Evolutionary conservation across 2,797 vertebrate genomes (phyloP).

Genomic region (Notolabrus celidotus): DNA sequence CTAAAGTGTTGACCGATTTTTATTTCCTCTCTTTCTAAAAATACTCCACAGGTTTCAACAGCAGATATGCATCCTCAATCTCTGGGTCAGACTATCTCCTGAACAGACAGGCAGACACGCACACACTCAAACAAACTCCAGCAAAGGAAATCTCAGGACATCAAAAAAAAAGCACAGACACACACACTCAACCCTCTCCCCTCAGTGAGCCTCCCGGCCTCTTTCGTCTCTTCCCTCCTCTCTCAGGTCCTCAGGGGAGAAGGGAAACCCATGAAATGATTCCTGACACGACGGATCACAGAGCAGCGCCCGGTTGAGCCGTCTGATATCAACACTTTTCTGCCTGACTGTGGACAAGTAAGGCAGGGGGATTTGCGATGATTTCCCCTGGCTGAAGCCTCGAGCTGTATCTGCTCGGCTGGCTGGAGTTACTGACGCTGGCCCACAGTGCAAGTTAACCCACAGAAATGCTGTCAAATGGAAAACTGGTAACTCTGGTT

Average conservation of each 20-base stretch:
- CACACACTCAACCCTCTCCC: slow-evolving; percentile 22
- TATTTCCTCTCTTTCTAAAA: slow-evolving; percentile 35
- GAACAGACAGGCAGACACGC: slow-evolving; percentile 22
- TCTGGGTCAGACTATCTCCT: slow-evolving; percentile 15
- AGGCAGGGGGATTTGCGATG: slow-evolving; percentile 67
- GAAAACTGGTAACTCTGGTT: slow-evolving; percentile 43
- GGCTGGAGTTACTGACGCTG: slow-evolving; percentile 51
- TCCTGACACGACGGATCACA: slow-evolving; percentile 78
- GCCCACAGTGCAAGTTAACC: slow-evolving; percentile 39
- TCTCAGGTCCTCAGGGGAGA: slow-evolving; percentile 36
- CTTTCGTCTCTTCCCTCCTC: slow-evolving; percentile 49
- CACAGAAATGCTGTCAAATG: slow-evolving; percentile 42
- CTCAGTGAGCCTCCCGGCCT: slow-evolving; percentile 50
- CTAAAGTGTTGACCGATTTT: slow-evolving; percentile 7
- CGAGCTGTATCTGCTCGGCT: slow-evolving; percentile 47
- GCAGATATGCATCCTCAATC: slow-evolving; percentile 26
- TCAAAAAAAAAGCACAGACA: slow-evolving; percentile 22
- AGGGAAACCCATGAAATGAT: slow-evolving; percentile 69
- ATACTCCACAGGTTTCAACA: slow-evolving; percentile 23
- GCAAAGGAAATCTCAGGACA: slow-evolving; percentile 6
- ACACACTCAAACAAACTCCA: slow-evolving; percentile 14
- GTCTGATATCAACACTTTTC: slow-evolving; percentile 77
- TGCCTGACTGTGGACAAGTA: slow-evolving; percentile 68
- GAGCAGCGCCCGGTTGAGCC: slow-evolving; percentile 66
- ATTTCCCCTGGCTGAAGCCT: slow-evolving; percentile 69